These are phyloP conservation scores for Sthenelais limicola DNA, from an alignment of 2,888 invertebrate genomes.

Conservation along the genomic window DNA sequence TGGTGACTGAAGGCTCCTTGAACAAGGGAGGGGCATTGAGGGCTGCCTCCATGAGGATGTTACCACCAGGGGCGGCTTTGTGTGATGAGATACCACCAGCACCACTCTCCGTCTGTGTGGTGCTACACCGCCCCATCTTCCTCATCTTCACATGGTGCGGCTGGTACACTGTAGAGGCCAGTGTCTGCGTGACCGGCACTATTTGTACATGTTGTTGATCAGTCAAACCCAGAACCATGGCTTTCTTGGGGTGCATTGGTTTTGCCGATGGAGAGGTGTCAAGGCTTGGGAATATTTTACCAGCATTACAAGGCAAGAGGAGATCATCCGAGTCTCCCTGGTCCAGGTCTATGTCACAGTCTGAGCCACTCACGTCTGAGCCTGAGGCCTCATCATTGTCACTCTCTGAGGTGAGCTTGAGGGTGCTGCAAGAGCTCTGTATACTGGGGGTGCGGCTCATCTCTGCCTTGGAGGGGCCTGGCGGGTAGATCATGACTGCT, in stretches of 20 bases:
- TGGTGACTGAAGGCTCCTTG: slow-evolving; percentile 19
- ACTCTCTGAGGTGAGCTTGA: slow-evolving; percentile 22
- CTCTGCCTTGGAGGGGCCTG: slow-evolving; percentile 76
- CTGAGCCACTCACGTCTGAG: slow-evolving; percentile 9
- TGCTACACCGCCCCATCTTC: too few relatives aligned
- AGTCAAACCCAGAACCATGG: too few relatives aligned
- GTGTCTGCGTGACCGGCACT: too few relatives aligned
- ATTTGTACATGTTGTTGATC: too few relatives aligned
- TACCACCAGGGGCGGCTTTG: neutral
- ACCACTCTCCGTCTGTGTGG: too few relatives aligned
- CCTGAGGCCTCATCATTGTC: slow-evolving; percentile 14
- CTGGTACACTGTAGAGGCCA: too few relatives aligned
- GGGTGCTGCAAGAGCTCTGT: neutral
- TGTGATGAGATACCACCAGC: too few relatives aligned
- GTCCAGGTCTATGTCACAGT: slow-evolving; percentile 29
- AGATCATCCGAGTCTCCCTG: slow-evolving; percentile 16
- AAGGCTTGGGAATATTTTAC: slow-evolving; percentile 23
- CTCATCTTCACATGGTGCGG: too few relatives aligned
- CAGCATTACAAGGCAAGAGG: neutral
- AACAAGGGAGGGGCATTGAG: slow-evolving; percentile 21
- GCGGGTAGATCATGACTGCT: slow-evolving; percentile 91
- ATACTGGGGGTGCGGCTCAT: slow-evolving; percentile 2
- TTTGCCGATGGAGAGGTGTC: too few relatives aligned
- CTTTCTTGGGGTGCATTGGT: too few relatives aligned
- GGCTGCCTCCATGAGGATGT: slow-evolving; percentile 25